Percentiles rank a stretch among this genome's conserved stretches.
Conservation (phyloP, 2,113 vertebrate genomes). For the Hemiprocne comata region DNA sequence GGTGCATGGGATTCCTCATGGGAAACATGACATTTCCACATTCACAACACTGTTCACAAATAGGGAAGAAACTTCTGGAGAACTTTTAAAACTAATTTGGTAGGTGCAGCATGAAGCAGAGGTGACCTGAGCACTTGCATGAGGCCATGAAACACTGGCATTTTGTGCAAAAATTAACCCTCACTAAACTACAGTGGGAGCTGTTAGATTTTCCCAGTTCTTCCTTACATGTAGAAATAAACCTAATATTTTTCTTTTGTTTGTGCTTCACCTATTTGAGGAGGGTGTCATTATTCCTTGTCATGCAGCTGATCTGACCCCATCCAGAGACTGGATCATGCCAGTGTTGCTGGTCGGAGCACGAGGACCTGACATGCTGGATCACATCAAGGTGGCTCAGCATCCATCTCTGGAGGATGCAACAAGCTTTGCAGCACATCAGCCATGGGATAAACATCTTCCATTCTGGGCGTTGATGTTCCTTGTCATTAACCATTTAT, state of each 20-base stretch:
- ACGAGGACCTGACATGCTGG: not conserved
- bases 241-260: not conserved
- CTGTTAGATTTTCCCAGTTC: not conserved
- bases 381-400: not conserved
- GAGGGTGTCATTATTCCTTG: not conserved
- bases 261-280: accelerated
- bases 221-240: not conserved
- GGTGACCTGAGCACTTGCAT: accelerated
- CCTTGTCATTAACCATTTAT: accelerated
- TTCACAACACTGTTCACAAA: accelerated
- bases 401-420: not conserved
- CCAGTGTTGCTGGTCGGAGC: not conserved
- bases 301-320: not conserved
- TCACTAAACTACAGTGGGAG: not conserved
- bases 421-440: not conserved
- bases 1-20: accelerated
- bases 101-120: not conserved
- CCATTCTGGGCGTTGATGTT: accelerated
- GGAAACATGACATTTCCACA: accelerated
- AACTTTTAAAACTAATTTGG: not conserved
- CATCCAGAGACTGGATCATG: accelerated
- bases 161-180: not conserved
- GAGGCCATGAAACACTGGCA: not conserved
- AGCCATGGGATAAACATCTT: accelerated
- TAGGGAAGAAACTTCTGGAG: not conserved